Base-by-base conservation (phyloP, 2,113 vertebrate species). In the Phaethon lepturus region DNA sequence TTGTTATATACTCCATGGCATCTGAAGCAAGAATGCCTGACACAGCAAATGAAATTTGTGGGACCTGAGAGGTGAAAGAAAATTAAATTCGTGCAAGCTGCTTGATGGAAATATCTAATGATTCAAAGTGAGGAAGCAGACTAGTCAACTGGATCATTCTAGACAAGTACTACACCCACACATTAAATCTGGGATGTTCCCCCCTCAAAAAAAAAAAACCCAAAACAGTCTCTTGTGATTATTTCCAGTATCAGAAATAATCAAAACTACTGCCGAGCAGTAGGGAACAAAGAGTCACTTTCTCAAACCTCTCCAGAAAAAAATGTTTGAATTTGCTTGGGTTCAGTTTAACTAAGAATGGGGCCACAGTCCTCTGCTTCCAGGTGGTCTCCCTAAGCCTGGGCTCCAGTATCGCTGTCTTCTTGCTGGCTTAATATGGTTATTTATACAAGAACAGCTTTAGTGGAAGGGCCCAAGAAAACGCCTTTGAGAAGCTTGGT, bases 51-150 rank as follows among this genome's bases (percentile, higher is more conserved):
- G 24, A 67, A 2, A 49, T 49, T 55, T 67, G 64, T 81, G 56
- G 55, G n/a, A 71, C 33, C 25, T 78, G 33, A 89, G 24, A 91
- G 33, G 26, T 60, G 29, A 60, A 94, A 82, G 18, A 89, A 92
- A 91, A 64, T 67, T 14, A 69, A 77, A 90, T 76, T n/a, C 0
- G 0, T 84, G 58, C 76, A 85, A 85, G 29, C 13, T 91, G 18
- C 19, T 62, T 60, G 58, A 62, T 75, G 42, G 77, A 79, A 96
- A 86, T 60, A 69, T 20, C 40, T 91, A 72, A 72, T 97, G 96
- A 96, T 96, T 96, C 93, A 95, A 96, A 91, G 53, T 66, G 84
- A 96, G 96, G 95, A 97, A 95, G 74, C 55, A 87, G 95, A 93
- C 84, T 60, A 94, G 86, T 93, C 91, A 82, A 3, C 58, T 44